Evolutionary conservation across 2,113 vertebrate species (phyloP).

Genomic region (Scomber japonicus): DNA sequence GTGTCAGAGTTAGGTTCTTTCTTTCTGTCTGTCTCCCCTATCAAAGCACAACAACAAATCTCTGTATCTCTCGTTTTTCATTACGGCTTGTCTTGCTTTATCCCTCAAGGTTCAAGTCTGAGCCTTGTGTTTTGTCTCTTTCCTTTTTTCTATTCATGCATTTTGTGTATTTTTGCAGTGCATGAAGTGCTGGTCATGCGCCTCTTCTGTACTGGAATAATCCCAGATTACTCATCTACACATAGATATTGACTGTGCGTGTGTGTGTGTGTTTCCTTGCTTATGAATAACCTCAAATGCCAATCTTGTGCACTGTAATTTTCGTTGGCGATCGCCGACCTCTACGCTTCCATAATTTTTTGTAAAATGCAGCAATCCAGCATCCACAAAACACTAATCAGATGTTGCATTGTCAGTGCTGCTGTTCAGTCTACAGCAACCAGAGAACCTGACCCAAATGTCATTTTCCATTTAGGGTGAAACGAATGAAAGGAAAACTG

Average conservation of each 20-base stretch:
- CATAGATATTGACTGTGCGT: constrained; percentile 41
- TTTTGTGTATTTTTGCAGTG: constrained; percentile 37
- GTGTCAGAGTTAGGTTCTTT: constrained; percentile 29
- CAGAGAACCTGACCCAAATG: constrained; percentile 58
- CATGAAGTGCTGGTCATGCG: constrained; percentile 48
- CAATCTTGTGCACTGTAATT: constrained; percentile 59
- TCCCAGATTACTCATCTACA: constrained; percentile 81
- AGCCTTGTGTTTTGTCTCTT: constrained; percentile 45
- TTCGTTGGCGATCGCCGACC: constrained; percentile 63
- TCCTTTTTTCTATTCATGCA: constrained; percentile 35
- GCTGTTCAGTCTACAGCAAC: constrained; percentile 43
- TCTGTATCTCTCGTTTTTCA: constrained; percentile 66
- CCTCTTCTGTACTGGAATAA: constrained; percentile 66
- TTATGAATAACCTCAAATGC: not conserved
- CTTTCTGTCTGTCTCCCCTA: constrained; percentile 12
- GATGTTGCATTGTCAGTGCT: constrained; percentile 53
- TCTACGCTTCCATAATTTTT: constrained; percentile 53
- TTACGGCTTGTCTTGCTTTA: constrained; percentile 59
- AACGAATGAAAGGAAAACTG: constrained; percentile 21
- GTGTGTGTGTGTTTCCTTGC: not conserved
- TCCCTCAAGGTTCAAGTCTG: constrained; percentile 62
- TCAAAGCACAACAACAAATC: constrained; percentile 73
- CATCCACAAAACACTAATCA: constrained; percentile 58
- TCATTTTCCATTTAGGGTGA: constrained; percentile 49
- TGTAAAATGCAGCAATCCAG: constrained; percentile 59